Evolutionary conservation across 2,113 vertebrate genomes (phyloP), one percentile per base, ranked within the genome.

Genomic region (Genyomyrus donnyi): DNA sequence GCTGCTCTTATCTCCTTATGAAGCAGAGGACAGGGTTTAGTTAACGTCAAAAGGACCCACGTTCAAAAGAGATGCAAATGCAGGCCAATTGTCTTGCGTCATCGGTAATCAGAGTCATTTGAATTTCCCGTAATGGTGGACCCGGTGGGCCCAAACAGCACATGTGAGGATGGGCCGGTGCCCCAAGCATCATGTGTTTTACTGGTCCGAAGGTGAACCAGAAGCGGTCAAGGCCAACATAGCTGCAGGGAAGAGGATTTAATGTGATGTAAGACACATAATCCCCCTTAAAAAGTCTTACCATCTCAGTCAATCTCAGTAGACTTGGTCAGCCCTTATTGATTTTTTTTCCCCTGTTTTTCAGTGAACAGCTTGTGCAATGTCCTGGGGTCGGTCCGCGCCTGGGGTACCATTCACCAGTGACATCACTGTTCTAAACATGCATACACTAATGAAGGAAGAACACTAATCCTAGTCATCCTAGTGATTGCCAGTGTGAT

Each of bases 61-160:
- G 31, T 52, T 84, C 48, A 50, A 56, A 80, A 42, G 66, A 84
- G 17, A 89, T 89, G 74, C 88, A 89, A 89, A 89, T 89, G 3
- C 19, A 8, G 19, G 48, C 9, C 49, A 13, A 48, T 74, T 9
- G 11, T 74, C 24, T 24, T 31, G 58, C 88, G 58, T 42, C 66
- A 50, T 17, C 1, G 13, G n/a, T 80, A 50, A 89, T 70, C 46
- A 3, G 24, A 50, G 21, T 21, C 62, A 39, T 66, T 45, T 50
- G 58, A 27, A 49, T 88, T 10, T 53, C 15, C n/a, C 35, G 27
- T 88, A 49, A 50, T 31, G 53, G 56, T 8, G 21, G 31, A 45
- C 5, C 21, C 21, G 0, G 13, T 1, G 17, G 45, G n/a, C 48
- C 49, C n/a, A 42, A 35, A 62, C 50, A 15, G 35, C 52, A 39